phyloP scores from a whole-genome alignment of 1,140 invertebrate genomes.

The Stenopsyche tienmushanensis region DNA sequence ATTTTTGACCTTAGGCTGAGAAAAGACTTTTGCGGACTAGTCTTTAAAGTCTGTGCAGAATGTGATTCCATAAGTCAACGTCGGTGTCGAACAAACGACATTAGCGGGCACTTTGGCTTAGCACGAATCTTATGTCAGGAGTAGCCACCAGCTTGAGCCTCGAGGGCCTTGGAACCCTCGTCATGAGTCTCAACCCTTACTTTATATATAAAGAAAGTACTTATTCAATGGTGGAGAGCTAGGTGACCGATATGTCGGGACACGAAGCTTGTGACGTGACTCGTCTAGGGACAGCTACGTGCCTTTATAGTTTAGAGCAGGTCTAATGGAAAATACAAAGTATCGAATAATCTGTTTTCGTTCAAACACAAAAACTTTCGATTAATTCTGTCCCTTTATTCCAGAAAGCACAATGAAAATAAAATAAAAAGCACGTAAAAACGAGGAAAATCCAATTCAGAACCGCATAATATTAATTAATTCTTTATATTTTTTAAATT shows the following conservation, averaged over 20 bases:
- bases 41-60: constrained; percentile 15
- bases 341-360: no score
- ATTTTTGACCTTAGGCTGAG: neutral
- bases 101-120: constrained; percentile 14
- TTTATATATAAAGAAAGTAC: no score
- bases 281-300: constrained; percentile 10
- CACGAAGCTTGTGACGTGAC: constrained; percentile 4
- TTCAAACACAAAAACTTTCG: neutral
- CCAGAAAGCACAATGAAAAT: no score
- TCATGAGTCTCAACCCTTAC: neutral
- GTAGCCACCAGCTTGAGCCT: constrained; percentile 8
- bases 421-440: no score
- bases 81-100: constrained; percentile 22
- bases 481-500: no score
- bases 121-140: constrained; percentile 12
- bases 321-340: neutral
- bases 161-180: constrained; percentile 9
- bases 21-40: neutral
- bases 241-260: constrained; percentile 20
- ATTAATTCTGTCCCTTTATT: neutral
- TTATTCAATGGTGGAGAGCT: neutral
- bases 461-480: no score
- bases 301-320: constrained; percentile 10
- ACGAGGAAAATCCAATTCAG: no score
- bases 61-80: constrained; percentile 21